These are phyloP conservation scores for Otolemur garnettii DNA, from an alignment of 2,113 vertebrate genomes.

Conservation along the genomic window DNA sequence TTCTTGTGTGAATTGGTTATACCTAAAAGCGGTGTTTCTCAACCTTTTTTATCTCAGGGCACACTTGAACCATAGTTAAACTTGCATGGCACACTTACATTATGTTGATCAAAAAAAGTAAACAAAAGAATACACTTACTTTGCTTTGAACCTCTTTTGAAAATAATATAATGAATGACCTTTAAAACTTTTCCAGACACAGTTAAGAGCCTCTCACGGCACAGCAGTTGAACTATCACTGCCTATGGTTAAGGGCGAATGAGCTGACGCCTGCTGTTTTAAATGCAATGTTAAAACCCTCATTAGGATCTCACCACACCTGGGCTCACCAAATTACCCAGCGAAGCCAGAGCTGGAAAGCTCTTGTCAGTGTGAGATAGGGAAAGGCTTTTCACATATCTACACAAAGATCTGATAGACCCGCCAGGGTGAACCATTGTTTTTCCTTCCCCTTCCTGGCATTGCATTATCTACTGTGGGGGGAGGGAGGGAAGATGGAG, in stretches of 20 bases:
- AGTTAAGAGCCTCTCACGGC: no score
- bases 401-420: background rate
- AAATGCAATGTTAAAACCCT: background rate
- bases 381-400: background rate
- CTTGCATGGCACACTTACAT: no score
- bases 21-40: background rate
- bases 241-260: no score
- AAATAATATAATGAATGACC: no score
- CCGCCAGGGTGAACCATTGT: background rate
- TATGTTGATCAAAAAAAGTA: no score
- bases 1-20: background rate
- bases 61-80: no score
- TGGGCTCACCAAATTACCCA: background rate
- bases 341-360: background rate
- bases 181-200: no score
- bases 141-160: no score
- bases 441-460: background rate
- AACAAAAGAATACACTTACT: no score
- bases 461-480: background rate
- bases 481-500: background rate
- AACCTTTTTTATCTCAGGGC: no score
- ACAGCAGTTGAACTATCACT: no score
- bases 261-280: background rate
- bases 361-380: background rate
- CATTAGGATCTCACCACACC: background rate